Evolutionary conservation across 2,888 invertebrate genomes (phyloP), one percentile per base, ranked within the genome.

Genomic region (Galeruca laticollis): DNA sequence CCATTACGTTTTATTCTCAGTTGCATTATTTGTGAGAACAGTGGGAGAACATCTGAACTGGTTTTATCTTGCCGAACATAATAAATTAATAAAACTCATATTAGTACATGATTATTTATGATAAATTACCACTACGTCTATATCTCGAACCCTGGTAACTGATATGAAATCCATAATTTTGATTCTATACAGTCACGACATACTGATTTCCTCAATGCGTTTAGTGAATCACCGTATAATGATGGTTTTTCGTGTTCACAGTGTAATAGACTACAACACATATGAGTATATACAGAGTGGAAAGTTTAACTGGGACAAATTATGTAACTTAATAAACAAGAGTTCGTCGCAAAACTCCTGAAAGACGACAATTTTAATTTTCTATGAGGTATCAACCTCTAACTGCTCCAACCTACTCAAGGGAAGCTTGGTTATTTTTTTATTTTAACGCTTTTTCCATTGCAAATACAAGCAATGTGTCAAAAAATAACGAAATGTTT

Each of bases 31-130:
- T 54, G 49, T 52, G 62, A 62, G 62, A 62, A 52, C 21, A 62
- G 63, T 63, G 56, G 56, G 56, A 57, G 56, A 57, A 57, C 35
- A 57, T 35, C 56, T 35, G 63, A 63, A 63, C 63, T 63, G 63
- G 54, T 63, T 63, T 63, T 54, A 63, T 63, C 63, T 63, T 54
- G 35, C 63, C 54, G 56, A 63, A 63, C 54, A 63, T 56, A 63
- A 63, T 63, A 63, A 63, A 63, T 63, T 63, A 63, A 63, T 63
- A 56, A 63, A 63, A 63, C 54, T 63, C 54, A 54, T 63, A 63
- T 63, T 63, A 63, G 63, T 63, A 63, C 63, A 63, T 63, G 63
- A 63, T 63, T 63, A 63, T 63, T 63, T 54, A 63, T 63, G 54
- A 63, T 63, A 63, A 63, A 63, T 63, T 63, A 33, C 54, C 54